Conservation (phyloP, 2,888 invertebrate genomes). For the Ectemnius cavifrons region DNA sequence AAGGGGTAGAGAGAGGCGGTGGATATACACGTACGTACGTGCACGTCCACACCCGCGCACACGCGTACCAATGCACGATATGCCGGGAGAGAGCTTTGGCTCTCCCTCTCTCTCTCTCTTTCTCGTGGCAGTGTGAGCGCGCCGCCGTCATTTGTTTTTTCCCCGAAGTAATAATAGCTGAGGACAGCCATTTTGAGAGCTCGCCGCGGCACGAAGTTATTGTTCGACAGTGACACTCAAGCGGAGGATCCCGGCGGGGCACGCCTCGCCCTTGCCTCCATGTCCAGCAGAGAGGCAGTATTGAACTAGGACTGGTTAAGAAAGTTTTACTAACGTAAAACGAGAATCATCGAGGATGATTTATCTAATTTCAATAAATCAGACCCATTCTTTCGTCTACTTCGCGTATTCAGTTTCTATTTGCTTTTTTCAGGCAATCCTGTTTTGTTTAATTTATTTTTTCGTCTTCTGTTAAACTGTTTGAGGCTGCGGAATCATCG, state of each 20-base stretch:
- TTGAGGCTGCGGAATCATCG: too few species aligned
- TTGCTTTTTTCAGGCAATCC: too few species aligned
- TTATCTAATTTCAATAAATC: too few species aligned
- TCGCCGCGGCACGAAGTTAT: slow-evolving; percentile 76
- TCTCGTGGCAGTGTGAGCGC: slow-evolving; percentile 64
- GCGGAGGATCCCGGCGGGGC: slow-evolving; percentile 43
- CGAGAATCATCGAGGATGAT: too few species aligned
- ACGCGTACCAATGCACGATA: slow-evolving; percentile 43
- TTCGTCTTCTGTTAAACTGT: too few species aligned
- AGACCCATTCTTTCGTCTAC: too few species aligned
- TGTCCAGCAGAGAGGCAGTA: too few species aligned
- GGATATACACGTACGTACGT: slow-evolving; percentile 26
- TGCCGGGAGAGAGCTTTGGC: slow-evolving; percentile 60
- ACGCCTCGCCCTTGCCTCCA: slow-evolving; percentile 13
- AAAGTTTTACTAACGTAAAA: too few species aligned
- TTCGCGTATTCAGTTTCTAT: too few species aligned
- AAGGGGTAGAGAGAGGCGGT: too few species aligned
- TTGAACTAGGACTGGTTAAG: too few species aligned
- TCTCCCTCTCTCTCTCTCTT: slow-evolving; percentile 57
- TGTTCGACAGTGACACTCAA: slow-evolving; percentile 75
- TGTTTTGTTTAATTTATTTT: too few species aligned
- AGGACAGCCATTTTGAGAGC: slow-evolving; percentile 78
- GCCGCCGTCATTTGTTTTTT: slow-evolving; percentile 71
- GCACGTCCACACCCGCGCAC: slow-evolving; percentile 9
- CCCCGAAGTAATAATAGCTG: slow-evolving; percentile 77